phyloP scores from a whole-genome alignment of 2,888 invertebrate species.

The Saturnia pavonia region DNA sequence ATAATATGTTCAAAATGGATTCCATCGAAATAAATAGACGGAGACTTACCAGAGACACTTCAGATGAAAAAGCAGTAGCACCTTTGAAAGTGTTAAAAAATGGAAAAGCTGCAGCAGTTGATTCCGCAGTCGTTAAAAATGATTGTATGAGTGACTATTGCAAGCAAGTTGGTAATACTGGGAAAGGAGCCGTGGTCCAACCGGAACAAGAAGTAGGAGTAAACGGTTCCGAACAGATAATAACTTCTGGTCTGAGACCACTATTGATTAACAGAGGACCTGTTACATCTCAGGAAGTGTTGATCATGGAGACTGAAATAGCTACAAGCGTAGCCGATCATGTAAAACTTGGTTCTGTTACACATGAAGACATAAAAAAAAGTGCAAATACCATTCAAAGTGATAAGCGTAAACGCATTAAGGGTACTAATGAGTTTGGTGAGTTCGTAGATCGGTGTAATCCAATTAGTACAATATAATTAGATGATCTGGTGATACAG shows the following conservation, averaged over 20 bases:
- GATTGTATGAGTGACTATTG: background rate
- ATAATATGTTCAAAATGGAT: background rate
- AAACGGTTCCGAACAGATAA: background rate
- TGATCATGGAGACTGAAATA: background rate
- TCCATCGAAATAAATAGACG: slow-evolving; percentile 8
- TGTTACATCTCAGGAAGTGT: background rate
- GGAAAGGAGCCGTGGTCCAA: background rate
- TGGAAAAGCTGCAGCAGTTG: background rate
- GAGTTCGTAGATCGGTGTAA: background rate
- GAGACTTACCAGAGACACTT: background rate
- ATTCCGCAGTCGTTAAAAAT: background rate
- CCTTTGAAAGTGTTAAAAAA: background rate
- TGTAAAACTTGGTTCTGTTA: background rate
- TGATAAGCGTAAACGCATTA: background rate
- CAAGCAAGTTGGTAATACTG: background rate
- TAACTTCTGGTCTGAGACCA: background rate
- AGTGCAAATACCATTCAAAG: background rate
- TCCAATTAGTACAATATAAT: background rate
- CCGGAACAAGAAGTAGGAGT: background rate
- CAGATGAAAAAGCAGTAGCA: background rate
- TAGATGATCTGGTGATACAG: background rate
- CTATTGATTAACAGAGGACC: background rate
- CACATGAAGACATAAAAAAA: background rate
- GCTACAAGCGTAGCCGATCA: background rate
- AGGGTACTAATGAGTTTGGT: background rate